These are phyloP conservation scores for Sesia apiformis DNA, from an alignment of 2,888 invertebrate genomes.

Conservation along the genomic window DNA sequence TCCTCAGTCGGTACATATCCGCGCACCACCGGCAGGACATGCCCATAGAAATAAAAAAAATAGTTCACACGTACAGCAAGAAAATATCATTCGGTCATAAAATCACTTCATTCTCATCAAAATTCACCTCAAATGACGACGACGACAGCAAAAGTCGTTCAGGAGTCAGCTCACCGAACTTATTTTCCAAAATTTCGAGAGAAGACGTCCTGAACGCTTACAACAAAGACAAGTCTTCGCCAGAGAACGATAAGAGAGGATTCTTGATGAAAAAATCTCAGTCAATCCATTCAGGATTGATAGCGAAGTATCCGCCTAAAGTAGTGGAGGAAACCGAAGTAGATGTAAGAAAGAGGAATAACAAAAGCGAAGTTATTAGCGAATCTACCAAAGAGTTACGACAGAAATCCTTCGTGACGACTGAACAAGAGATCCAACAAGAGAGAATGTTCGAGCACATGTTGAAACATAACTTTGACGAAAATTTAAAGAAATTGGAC, in stretches of 20 bases:
- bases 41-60: conserved; percentile 82
- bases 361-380: conserved; percentile 44
- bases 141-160: conserved; percentile 56
- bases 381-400: conserved; percentile 50
- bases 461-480: conserved; percentile 62
- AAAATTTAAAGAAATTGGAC: conserved; percentile 49
- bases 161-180: conserved; percentile 54
- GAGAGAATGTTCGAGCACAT: conserved; percentile 71
- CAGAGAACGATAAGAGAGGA: conserved; percentile 36
- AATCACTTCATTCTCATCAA: conserved; percentile 38
- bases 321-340: conserved; percentile 68
- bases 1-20: conserved; percentile 83
- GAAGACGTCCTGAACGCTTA: conserved; percentile 34
- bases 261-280: conserved; percentile 61
- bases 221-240: conserved; percentile 22
- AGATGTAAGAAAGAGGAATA: conserved; percentile 44
- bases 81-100: conserved; percentile 57
- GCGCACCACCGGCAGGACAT: conserved; percentile 79
- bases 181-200: conserved; percentile 50
- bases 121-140: conserved; percentile 46
- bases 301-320: conserved; percentile 57
- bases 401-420: conserved; percentile 77
- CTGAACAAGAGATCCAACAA: conserved; percentile 80
- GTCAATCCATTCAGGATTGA: conserved; percentile 59
- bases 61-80: conserved; percentile 77